phyloP scores from a whole-genome alignment of 2,797 vertebrate genomes.

The Anableps anableps region DNA sequence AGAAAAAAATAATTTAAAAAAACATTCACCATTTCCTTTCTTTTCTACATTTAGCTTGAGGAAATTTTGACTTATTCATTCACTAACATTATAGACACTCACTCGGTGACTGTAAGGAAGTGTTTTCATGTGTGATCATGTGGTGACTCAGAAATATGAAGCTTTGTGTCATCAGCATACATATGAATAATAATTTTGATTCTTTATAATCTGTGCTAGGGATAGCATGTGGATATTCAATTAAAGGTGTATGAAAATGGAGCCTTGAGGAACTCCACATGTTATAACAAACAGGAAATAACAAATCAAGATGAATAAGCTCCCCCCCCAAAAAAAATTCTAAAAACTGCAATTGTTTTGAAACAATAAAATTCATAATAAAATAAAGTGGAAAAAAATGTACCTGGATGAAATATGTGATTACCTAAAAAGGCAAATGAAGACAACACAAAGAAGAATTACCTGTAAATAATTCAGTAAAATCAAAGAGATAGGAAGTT shows the following conservation, averaged over 20 bases:
- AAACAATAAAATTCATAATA: not conserved
- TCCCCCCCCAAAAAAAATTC: too few relatives aligned
- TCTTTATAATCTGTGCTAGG: not conserved
- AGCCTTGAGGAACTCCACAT: not conserved
- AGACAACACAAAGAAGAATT: not conserved
- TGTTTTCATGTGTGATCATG: not conserved
- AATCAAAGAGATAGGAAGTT: not conserved
- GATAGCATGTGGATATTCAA: not conserved
- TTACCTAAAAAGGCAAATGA: not conserved
- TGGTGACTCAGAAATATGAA: not conserved
- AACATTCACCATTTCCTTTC: too few relatives aligned
- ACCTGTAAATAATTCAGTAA: not conserved
- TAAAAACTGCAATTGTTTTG: too few relatives aligned
- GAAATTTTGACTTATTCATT: not conserved
- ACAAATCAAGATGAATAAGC: too few relatives aligned
- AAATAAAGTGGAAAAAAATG: not conserved
- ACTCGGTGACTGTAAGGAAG: not conserved
- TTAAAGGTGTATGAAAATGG: not conserved
- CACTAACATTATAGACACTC: not conserved
- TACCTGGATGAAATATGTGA: not conserved
- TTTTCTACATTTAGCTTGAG: too few relatives aligned
- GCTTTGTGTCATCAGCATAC: not conserved
- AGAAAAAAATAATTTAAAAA: too few relatives aligned
- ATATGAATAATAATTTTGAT: not conserved
- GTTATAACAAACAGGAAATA: not conserved